phyloP scores from a whole-genome alignment of 2,888 invertebrate genomes.

The Drosophila fungiperda region DNA sequence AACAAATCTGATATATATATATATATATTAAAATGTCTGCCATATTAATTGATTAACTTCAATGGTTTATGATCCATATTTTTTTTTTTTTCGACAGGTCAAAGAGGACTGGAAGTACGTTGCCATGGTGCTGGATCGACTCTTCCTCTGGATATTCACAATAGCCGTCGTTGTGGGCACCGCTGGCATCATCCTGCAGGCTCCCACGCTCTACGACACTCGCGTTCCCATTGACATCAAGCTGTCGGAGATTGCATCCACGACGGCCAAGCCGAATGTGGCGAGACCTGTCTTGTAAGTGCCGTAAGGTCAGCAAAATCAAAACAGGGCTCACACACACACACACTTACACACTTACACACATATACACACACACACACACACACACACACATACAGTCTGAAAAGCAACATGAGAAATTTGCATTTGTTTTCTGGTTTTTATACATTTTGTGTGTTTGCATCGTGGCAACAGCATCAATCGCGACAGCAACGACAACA shows the following conservation, averaged over 20 bases:
- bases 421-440: constrained; percentile 51
- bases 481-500: constrained; percentile 31
- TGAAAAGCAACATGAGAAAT: constrained; percentile 53
- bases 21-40: background rate
- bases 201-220: constrained; percentile 97
- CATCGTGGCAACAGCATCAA: constrained; percentile 33
- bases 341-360: background rate
- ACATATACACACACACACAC: constrained; percentile 18
- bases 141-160: constrained; percentile 99
- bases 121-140: constrained; percentile 98
- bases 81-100: constrained; percentile 87
- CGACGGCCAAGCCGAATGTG: constrained; percentile 92
- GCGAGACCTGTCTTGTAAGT: constrained; percentile 85
- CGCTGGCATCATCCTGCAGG: constrained; percentile 96
- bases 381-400: constrained; percentile 40
- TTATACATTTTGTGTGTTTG: constrained; percentile 43
- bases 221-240: constrained; percentile 94
- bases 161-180: constrained; percentile 97
- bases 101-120: constrained; percentile 99
- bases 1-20: background rate
- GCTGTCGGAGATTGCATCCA: constrained; percentile 95
- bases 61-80: constrained; percentile 5
- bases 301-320: constrained; percentile 18
- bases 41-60: background rate
- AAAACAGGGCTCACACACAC: constrained; percentile 15